Conservation (phyloP, 2,888 invertebrate genomes). For the Meloe dianella region DNA sequence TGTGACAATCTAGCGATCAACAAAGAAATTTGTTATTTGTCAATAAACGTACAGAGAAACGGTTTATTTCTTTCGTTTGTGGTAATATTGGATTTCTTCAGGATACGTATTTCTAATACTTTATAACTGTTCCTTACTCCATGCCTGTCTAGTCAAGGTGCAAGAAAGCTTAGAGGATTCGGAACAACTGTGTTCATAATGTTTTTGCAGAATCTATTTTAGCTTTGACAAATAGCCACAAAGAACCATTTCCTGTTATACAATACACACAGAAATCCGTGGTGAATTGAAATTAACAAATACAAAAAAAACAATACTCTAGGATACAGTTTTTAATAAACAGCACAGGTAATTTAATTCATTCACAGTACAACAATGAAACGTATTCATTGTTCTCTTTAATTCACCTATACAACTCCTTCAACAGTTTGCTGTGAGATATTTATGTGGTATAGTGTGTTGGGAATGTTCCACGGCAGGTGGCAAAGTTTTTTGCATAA, state of each 20-base stretch:
- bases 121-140: too few species aligned
- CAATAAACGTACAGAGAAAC: conserved; percentile 7
- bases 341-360: conserved; percentile 44
- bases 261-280: neutral
- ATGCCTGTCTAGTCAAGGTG: conserved; percentile 24
- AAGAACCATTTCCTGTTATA: neutral
- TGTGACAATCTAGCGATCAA: neutral
- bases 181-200: conserved; percentile 19
- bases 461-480: conserved; percentile 39
- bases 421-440: conserved; percentile 37
- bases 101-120: conserved; percentile 23
- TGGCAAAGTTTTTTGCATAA: conserved; percentile 43
- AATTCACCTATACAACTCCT: conserved; percentile 22
- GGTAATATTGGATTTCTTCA: conserved; percentile 28
- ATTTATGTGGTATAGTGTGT: conserved; percentile 38
- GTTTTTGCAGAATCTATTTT: conserved; percentile 10
- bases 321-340: conserved; percentile 39
- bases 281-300: too few species aligned
- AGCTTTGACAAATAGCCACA: conserved; percentile 12
- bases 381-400: conserved; percentile 28
- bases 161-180: conserved; percentile 25
- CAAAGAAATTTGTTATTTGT: conserved; percentile 18
- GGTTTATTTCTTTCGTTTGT: conserved; percentile 16
- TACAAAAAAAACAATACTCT: conserved; percentile 19
- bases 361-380: conserved; percentile 21